phyloP scores from a whole-genome alignment of 2,113 vertebrate genomes.

The Ictalurus punctatus region DNA sequence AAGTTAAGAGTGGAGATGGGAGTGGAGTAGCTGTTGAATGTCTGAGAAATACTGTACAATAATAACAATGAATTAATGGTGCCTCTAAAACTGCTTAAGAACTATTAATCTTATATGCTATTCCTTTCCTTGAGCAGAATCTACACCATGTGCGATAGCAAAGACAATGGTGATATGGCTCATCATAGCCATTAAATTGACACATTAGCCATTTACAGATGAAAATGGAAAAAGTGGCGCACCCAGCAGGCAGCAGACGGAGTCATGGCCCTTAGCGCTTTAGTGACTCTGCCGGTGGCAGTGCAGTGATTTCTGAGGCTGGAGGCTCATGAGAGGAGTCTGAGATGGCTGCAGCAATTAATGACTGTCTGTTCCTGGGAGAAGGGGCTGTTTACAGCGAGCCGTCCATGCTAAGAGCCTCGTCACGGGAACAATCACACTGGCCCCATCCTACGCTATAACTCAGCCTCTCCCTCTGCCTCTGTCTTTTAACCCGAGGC shows the following conservation, averaged over 20 bases:
- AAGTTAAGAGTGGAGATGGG: conserved; percentile 29
- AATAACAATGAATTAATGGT: conserved; percentile 24
- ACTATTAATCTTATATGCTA: conserved; percentile 30
- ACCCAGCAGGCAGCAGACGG: conserved; percentile 57
- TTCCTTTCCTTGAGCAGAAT: neutral
- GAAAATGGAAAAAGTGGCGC: conserved; percentile 55
- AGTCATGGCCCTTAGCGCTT: conserved; percentile 56
- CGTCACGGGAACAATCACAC: conserved; percentile 76
- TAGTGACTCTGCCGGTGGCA: conserved; percentile 67
- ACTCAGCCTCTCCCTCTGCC: conserved; percentile 71
- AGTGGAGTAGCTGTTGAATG: neutral
- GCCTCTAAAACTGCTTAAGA: conserved; percentile 35
- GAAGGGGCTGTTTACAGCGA: conserved; percentile 74
- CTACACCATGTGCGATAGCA: neutral
- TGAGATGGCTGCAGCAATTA: conserved; percentile 67
- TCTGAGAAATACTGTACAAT: conserved; percentile 17
- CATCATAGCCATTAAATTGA: conserved; percentile 48
- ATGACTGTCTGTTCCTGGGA: conserved; percentile 68
- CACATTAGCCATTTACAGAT: conserved; percentile 51
- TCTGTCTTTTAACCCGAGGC: conserved; percentile 76
- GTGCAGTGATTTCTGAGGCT: conserved; percentile 67
- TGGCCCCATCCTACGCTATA: conserved; percentile 71
- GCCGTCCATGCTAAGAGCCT: conserved; percentile 71
- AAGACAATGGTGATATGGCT: conserved; percentile 21
- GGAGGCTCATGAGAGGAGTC: conserved; percentile 59